Conservation (phyloP, 2,797 vertebrate species). For the Anisognathus igniventris region DNA sequence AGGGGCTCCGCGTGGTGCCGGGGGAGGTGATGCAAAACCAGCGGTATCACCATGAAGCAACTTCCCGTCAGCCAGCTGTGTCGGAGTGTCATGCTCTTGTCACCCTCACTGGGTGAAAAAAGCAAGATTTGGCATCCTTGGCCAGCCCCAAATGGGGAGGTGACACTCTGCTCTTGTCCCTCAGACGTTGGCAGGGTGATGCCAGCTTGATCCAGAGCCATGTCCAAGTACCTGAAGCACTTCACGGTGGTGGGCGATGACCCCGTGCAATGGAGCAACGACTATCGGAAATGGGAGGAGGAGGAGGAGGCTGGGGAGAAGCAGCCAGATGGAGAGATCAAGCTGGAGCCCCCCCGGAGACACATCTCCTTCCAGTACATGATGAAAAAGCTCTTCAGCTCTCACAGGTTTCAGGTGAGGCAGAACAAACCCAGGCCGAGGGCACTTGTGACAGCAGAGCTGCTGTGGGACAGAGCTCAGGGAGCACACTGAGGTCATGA, state of each 20-base stretch:
- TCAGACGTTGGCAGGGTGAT: not conserved
- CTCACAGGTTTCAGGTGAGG: conserved; percentile 88
- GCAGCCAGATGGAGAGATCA: not conserved
- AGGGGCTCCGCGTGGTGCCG: accelerated
- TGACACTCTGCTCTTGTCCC: not conserved
- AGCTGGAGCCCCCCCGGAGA: not conserved
- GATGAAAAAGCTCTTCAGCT: conserved; percentile 83
- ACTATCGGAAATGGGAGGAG: conserved; percentile 69
- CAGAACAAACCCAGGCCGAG: not conserved
- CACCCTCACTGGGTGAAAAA: not conserved
- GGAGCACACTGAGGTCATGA: accelerated
- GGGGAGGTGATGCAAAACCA: conserved; percentile 37
- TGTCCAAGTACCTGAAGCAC: conserved; percentile 87
- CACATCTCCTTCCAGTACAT: conserved; percentile 74
- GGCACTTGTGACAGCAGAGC: not conserved
- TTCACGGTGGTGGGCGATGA: conserved; percentile 89
- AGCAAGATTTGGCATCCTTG: not conserved
- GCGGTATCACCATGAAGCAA: not conserved
- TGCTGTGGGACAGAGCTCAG: accelerated
- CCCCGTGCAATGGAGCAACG: conserved; percentile 70
- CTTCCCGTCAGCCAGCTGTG: not conserved
- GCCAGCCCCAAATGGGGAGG: accelerated
- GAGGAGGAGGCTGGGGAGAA: conserved; percentile 58
- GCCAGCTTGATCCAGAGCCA: conserved; percentile 62
- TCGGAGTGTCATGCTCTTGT: not conserved